Evolutionary conservation across 2,888 invertebrate genomes (phyloP), one percentile per base, ranked within the genome.

Genomic region (Lithodes maja): DNA sequence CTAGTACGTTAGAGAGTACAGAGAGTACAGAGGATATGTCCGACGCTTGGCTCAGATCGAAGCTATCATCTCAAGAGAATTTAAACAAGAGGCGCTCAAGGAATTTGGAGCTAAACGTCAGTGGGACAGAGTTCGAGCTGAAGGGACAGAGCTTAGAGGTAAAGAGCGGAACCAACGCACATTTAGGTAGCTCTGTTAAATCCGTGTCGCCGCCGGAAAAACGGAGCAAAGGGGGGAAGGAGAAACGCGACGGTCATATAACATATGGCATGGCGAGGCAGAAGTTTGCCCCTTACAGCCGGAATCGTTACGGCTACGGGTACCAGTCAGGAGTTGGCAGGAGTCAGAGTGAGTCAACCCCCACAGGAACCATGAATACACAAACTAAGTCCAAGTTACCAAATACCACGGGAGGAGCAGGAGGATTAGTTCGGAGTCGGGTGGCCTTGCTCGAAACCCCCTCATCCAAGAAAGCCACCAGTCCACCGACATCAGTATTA

Each of bases 231-330:
- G n/a, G 69, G 2, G 77, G 85, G 2, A 90, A 88, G 71, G 90
- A 90, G 17, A 88, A 86, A 68, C 77, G 86, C 1, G 91, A 91
- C 17, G 74, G 84, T 2, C 75, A 71, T 9, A 88, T 91, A 15
- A 91, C 88, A 1, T 91, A 90, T 74, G 84, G 91, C 2, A 88
- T 88, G 85, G 91, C 90, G 0, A 78, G 91, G 12, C 91, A 91
- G 84, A 91, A 91, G 74, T 91, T 91, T 77, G 91, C 90, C 0
- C 90, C 90, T 2, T 90, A 91, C 33, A 86, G 86, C 17, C 49
- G 91, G 5, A 88, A 86, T 77, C 83, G 91, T 7, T 81, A 68
- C 71, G 88, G 85, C 1, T 88, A 86, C 33, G 85, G 81, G 7
- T 89, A 89, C 78, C 89, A 89, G 78, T 49, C 80, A 3, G 49